A percentile compares a stretch with the other conserved stretches of the same genome.
These are phyloP conservation scores for Nannobrachium achirus DNA, from an alignment of 2,113 vertebrate genomes.

Conservation along the genomic window DNA sequence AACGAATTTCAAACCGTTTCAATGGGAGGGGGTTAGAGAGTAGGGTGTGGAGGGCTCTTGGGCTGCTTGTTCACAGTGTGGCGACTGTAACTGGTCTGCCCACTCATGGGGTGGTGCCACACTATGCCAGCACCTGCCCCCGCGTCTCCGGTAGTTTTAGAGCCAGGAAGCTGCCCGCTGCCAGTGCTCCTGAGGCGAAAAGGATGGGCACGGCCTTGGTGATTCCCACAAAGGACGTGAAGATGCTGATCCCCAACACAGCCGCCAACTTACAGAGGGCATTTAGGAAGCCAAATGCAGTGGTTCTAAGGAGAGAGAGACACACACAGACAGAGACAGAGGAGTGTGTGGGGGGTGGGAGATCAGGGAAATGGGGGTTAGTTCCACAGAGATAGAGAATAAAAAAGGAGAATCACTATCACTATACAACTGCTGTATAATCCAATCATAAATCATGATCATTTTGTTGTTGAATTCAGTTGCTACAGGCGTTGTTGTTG, in stretches of 20 bases:
- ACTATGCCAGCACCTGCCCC: slow-evolving; percentile 92
- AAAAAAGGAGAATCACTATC: no score
- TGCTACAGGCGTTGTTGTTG: no score
- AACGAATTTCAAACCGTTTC: slow-evolving; percentile 17
- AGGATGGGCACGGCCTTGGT: slow-evolving; percentile 96
- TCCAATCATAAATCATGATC: no score
- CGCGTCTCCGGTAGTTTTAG: slow-evolving; percentile 93
- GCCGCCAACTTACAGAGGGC: slow-evolving; percentile 93
- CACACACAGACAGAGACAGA: neutral
- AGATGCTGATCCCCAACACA: slow-evolving; percentile 95
- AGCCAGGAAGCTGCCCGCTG: slow-evolving; percentile 90
- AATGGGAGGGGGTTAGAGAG: slow-evolving; percentile 42
- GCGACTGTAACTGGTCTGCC: slow-evolving; percentile 48
- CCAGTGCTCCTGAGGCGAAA: slow-evolving; percentile 89
- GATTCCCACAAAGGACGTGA: slow-evolving; percentile 94
- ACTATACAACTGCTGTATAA: no score
- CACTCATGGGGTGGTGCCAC: slow-evolving; percentile 36
- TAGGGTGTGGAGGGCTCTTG: slow-evolving; percentile 52
- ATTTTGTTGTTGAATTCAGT: no score
- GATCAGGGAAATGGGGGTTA: neutral
- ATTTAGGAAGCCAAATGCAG: slow-evolving; percentile 95
- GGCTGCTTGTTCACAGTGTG: slow-evolving; percentile 78
- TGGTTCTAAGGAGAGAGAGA: slow-evolving; percentile 80
- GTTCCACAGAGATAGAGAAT: no score
- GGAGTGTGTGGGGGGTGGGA: neutral